Evolutionary conservation across 2,113 vertebrate genomes (phyloP), one percentile per base, ranked within the genome.

Genomic region (Strix uralensis): DNA sequence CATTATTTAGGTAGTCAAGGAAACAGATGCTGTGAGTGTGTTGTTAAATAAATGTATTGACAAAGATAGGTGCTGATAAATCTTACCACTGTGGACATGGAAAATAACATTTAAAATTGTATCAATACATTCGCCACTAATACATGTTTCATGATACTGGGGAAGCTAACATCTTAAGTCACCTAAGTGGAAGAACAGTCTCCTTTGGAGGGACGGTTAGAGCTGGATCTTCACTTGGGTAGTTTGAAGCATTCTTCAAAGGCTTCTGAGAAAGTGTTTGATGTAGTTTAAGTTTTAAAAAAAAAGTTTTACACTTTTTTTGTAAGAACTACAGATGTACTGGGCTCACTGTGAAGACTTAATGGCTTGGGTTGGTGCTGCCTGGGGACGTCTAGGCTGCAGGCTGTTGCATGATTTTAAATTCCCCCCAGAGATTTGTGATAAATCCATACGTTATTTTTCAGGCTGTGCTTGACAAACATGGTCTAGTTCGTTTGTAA

Each of bases 191-290:
- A 71, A 51, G 46, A 82, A 27, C 10, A n/a, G 27, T 40, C 52
- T 65, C 18, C 73, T 75, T 65, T 15, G 47, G 36, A 79, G 70
- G 36, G 8, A 6, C 26, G 36, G 74, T 72, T 75, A 26, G 40
- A 75, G 57, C 84, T 72, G 52, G 6, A 80, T 49, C 52, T 90
- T 96, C 52, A 19, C 54, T 88, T 69, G 46, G 23, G 58, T 82
- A 70, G 59, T 54, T 77, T 23, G 73, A 87, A 90, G 44, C 61
- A 32, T 94, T 96, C 62, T 93, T 89, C 78, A 87, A 77, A 96
- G 74, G 74, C 62, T 94, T 92, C 58, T 34, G 13, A 87, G 78
- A 72, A 92, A 61, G 58, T 29, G 36, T 73, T 91, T 88, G 29
- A 52, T 94, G 44, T 85, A 85, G 70, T 82, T 95, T 63, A 87